These are phyloP conservation scores for Hypotaenidia philippensis DNA, from an alignment of 2,797 vertebrate genomes.

Conservation along the genomic window DNA sequence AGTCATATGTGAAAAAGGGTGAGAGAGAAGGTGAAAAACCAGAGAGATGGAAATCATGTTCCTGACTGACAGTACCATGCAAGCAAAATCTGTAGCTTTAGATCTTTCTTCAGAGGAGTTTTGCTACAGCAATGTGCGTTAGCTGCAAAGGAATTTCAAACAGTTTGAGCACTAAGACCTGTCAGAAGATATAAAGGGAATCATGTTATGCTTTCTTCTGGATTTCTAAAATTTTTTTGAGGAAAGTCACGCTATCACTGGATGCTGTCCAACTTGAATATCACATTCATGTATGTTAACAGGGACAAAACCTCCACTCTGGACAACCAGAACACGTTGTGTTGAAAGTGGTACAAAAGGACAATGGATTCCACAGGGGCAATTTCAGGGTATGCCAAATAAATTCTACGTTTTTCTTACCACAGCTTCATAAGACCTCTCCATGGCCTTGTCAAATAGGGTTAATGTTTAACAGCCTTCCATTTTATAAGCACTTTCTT, in stretches of 20 bases:
- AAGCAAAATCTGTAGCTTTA: slow-evolving; percentile 63
- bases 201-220: not conserved
- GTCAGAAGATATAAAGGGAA: slow-evolving; percentile 45
- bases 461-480: slow-evolving; percentile 49
- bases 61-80: slow-evolving; percentile 51
- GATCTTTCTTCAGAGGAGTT: slow-evolving; percentile 41
- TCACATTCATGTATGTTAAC: not conserved
- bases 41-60: slow-evolving; percentile 41
- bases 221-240: slow-evolving; percentile 32
- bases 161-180: slow-evolving; percentile 27
- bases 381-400: slow-evolving; percentile 3
- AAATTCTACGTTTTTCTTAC: not conserved
- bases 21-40: not conserved
- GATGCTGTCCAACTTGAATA: slow-evolving; percentile 25
- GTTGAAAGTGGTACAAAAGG: slow-evolving; percentile 2
- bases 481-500: not conserved
- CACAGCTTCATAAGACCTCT: not conserved
- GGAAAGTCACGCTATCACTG: slow-evolving; percentile 21
- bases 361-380: slow-evolving; percentile 26
- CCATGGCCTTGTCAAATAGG: slow-evolving; percentile 28
- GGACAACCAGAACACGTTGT: not conserved
- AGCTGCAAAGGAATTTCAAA: slow-evolving; percentile 46
- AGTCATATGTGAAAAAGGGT: not conserved
- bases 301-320: not conserved
- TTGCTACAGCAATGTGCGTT: not conserved